Evolutionary conservation across 2,888 invertebrate genomes (phyloP).

Genomic region (Lasioglossum leucozonium): DNA sequence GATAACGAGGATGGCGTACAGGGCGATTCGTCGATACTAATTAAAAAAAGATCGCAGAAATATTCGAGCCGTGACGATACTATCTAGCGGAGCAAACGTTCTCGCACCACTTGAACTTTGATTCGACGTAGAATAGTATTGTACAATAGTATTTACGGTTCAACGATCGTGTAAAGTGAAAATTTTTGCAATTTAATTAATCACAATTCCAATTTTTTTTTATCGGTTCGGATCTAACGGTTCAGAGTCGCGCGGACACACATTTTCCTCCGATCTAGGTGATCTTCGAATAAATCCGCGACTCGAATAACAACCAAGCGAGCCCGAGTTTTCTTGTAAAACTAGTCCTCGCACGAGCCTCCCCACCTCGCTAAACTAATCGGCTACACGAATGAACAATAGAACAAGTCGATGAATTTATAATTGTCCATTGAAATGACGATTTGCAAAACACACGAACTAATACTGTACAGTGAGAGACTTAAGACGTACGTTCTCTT

Average conservation of each 20-base stretch:
- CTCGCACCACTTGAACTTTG: background rate
- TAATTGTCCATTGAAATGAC: slow-evolving; percentile 10
- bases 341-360: background rate
- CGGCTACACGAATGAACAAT: slow-evolving; percentile 7
- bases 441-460: slow-evolving; percentile 11
- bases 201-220: no score
- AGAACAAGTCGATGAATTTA: slow-evolving; percentile 14
- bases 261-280: background rate
- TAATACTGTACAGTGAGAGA: slow-evolving; percentile 16
- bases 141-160: background rate
- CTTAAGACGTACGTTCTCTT: slow-evolving; percentile 6
- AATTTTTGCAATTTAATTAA: no score
- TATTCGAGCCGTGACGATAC: background rate
- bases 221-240: no score
- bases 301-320: background rate
- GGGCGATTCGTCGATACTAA: background rate
- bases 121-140: background rate
- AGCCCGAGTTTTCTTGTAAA: background rate
- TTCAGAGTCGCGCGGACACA: background rate
- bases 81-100: no score
- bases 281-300: background rate
- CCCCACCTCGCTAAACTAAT: slow-evolving; percentile 5
- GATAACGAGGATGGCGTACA: slow-evolving; percentile 8
- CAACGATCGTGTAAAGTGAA: background rate
- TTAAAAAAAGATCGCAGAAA: background rate